Conservation (phyloP, 2,888 invertebrate genomes). For the Macroteleia sp. region DNA sequence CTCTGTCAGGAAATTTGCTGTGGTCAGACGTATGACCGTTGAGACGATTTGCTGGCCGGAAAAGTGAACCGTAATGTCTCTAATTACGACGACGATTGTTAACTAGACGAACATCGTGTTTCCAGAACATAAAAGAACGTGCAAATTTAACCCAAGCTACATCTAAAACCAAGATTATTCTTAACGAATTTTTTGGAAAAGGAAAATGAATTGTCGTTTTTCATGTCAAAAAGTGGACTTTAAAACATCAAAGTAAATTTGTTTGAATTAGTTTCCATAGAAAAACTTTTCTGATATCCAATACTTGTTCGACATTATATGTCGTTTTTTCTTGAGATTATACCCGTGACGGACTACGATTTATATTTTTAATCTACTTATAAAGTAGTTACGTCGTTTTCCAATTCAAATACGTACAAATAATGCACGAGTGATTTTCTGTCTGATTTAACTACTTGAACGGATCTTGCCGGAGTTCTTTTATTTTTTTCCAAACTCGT, state of each 20-base stretch:
- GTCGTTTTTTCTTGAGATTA: conserved; percentile 13
- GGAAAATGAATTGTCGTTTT: too few species aligned
- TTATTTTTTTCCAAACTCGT: conserved; percentile 47
- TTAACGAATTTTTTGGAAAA: too few species aligned
- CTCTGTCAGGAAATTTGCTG: conserved; percentile 58
- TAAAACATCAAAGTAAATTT: conserved; percentile 16
- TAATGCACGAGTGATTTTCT: conserved; percentile 59
- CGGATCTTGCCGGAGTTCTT: conserved; percentile 41
- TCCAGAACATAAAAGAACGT: too few species aligned
- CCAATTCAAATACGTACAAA: conserved; percentile 53
- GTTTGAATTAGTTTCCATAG: conserved; percentile 16
- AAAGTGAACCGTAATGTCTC: conserved; percentile 40
- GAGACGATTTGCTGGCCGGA: conserved; percentile 12
- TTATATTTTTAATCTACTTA: conserved; percentile 49
- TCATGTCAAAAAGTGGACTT: too few species aligned
- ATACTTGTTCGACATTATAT: conserved; percentile 5
- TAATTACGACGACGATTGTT: conserved; percentile 51
- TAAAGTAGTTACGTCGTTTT: conserved; percentile 46
- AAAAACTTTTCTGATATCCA: conserved; percentile 16
- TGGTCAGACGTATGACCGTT: conserved; percentile 36
- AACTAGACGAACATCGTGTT: conserved; percentile 34
- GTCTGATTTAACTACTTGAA: conserved; percentile 62
- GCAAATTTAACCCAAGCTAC: too few species aligned
- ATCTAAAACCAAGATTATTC: too few species aligned
- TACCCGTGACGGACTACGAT: conserved; percentile 25